Conservation (phyloP, 2,888 invertebrate species). For the Phytoseiulus persimilis region DNA sequence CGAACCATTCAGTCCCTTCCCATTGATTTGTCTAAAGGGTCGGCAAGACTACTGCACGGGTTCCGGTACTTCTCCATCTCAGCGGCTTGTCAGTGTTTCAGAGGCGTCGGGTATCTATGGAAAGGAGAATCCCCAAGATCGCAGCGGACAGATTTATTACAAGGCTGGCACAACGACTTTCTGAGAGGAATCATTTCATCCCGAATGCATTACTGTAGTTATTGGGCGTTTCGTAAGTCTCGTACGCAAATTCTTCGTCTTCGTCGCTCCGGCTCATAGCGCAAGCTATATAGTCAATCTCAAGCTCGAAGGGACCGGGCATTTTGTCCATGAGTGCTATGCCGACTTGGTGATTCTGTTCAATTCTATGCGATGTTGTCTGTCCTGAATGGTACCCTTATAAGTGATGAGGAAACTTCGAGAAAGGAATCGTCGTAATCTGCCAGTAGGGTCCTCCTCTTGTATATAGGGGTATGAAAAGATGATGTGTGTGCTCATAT, state of each 20-base stretch:
- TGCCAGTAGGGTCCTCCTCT: slow-evolving; percentile 99
- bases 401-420: slow-evolving; percentile 74
- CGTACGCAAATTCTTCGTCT: slow-evolving; percentile 81
- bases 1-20: too few species aligned
- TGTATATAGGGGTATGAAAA: slow-evolving; percentile 80
- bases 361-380: slow-evolving; percentile 60
- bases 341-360: slow-evolving; percentile 65
- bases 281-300: slow-evolving; percentile 83
- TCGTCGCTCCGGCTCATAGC: slow-evolving; percentile 45
- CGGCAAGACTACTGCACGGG: too few species aligned
- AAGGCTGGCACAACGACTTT: not conserved
- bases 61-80: too few species aligned
- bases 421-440: slow-evolving; percentile 79
- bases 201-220: slow-evolving; percentile 6
- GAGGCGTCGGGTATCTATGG: too few species aligned
- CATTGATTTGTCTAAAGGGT: too few species aligned
- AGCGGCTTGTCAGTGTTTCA: too few species aligned
- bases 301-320: slow-evolving; percentile 75
- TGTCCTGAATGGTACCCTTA: slow-evolving; percentile 78
- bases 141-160: not conserved
- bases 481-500: slow-evolving; percentile 79
- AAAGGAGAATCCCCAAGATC: too few species aligned
- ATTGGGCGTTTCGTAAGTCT: slow-evolving; percentile 67
- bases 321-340: slow-evolving; percentile 71
- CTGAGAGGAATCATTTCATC: not conserved